A percentile compares a stretch with the other conserved stretches of the same genome.
These are phyloP conservation scores for Pholis gunnellus DNA, from an alignment of 2,113 vertebrate species.

Conservation along the genomic window DNA sequence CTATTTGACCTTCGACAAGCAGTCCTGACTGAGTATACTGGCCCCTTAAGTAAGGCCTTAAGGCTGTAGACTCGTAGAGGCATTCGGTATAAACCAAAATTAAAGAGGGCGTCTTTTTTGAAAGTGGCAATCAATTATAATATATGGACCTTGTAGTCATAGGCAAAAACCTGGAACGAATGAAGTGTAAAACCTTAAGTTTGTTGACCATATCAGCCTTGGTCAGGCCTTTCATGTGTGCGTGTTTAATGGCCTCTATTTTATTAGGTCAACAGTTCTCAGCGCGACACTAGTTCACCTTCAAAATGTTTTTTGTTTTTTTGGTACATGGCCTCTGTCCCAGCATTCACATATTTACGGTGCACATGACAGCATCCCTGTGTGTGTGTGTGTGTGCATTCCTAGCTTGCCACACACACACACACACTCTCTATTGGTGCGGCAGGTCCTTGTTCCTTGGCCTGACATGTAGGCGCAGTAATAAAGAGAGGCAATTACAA, in stretches of 20 bases:
- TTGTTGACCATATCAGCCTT: conserved; percentile 24
- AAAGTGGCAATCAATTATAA: not conserved
- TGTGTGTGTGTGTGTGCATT: conserved; percentile 10
- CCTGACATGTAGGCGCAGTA: conserved; percentile 73
- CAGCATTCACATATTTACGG: conserved; percentile 31
- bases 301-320: conserved; percentile 42
- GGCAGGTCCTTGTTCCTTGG: conserved; percentile 67
- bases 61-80: not conserved
- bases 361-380: not conserved
- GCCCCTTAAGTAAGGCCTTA: not conserved
- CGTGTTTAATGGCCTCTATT: conserved; percentile 30
- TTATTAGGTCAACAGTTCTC: conserved; percentile 53
- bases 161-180: conserved; percentile 2
- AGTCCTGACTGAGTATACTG: not conserved
- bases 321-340: conserved; percentile 15
- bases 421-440: conserved; percentile 38
- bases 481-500: conserved; percentile 82
- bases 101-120: not conserved
- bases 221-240: conserved; percentile 31
- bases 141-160: conserved; percentile 9
- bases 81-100: not conserved
- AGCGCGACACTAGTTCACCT: conserved; percentile 14
- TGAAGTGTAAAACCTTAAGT: conserved; percentile 2
- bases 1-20: not conserved
- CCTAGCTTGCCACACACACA: conserved; percentile 31